phyloP scores from a whole-genome alignment of 2,113 vertebrate genomes.

The Gymnorhina tibicen region DNA sequence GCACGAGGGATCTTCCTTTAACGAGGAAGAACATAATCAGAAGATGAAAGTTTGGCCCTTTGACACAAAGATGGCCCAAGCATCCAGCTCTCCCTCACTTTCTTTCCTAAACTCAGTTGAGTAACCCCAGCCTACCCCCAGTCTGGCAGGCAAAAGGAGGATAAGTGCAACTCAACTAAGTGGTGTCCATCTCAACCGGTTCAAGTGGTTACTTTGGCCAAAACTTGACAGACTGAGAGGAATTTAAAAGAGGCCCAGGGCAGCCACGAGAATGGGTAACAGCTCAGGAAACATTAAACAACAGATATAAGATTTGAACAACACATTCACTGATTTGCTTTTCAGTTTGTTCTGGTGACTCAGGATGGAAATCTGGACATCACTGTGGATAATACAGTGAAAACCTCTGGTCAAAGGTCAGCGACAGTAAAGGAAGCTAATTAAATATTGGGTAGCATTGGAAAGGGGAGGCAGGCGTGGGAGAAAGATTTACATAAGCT shows the following conservation, averaged over 20 bases:
- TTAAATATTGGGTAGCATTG: slow-evolving; percentile 33
- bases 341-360: neutral
- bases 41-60: slow-evolving; percentile 4
- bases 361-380: slow-evolving; percentile 32
- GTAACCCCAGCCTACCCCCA: neutral
- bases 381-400: neutral
- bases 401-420: slow-evolving; percentile 30
- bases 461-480: neutral
- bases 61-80: neutral
- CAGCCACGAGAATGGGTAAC: neutral
- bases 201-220: neutral
- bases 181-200: neutral
- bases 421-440: neutral
- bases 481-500: slow-evolving; percentile 34
- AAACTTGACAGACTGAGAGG: neutral
- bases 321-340: neutral
- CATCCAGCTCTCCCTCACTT: neutral
- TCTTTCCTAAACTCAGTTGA: neutral
- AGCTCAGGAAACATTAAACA: neutral
- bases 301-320: neutral
- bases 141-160: neutral
- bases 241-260: neutral
- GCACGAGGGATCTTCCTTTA: neutral
- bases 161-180: neutral
- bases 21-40: neutral